These are phyloP conservation scores for Oncorhynchus gorbuscha DNA, from an alignment of 2,113 vertebrate genomes.

Conservation along the genomic window DNA sequence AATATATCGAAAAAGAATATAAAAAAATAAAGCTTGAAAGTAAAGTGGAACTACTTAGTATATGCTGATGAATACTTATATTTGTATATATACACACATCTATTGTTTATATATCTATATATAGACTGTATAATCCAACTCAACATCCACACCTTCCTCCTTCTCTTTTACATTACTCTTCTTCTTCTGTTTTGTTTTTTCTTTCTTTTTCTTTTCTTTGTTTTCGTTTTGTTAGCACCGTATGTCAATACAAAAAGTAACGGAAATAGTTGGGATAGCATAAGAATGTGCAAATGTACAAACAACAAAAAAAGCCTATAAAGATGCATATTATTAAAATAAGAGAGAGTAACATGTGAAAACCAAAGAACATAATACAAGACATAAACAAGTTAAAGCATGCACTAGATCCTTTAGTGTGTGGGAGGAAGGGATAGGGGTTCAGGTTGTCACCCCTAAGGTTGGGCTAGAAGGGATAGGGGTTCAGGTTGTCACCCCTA, in stretches of 20 bases:
- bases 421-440: constrained; percentile 4
- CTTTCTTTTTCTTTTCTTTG: constrained; percentile 33
- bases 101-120: constrained; percentile 68
- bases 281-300: constrained; percentile 97
- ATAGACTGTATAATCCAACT: constrained; percentile 61
- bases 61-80: constrained; percentile 72
- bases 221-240: constrained; percentile 85
- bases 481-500: no score
- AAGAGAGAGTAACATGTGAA: constrained; percentile 59
- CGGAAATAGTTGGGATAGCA: constrained; percentile 83
- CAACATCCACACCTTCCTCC: constrained; percentile 29
- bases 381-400: constrained; percentile 79
- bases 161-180: not conserved
- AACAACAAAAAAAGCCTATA: constrained; percentile 77
- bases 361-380: constrained; percentile 40
- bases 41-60: constrained; percentile 71
- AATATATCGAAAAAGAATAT: constrained; percentile 65
- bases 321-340: constrained; percentile 86
- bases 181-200: constrained; percentile 59
- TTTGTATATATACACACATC: constrained; percentile 63
- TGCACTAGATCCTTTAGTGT: constrained; percentile 82
- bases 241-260: constrained; percentile 80
- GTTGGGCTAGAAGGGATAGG: no score
- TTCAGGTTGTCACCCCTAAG: no score
- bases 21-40: constrained; percentile 76